Conservation (phyloP, 2,797 vertebrate species). For the Rhinella marina region DNA sequence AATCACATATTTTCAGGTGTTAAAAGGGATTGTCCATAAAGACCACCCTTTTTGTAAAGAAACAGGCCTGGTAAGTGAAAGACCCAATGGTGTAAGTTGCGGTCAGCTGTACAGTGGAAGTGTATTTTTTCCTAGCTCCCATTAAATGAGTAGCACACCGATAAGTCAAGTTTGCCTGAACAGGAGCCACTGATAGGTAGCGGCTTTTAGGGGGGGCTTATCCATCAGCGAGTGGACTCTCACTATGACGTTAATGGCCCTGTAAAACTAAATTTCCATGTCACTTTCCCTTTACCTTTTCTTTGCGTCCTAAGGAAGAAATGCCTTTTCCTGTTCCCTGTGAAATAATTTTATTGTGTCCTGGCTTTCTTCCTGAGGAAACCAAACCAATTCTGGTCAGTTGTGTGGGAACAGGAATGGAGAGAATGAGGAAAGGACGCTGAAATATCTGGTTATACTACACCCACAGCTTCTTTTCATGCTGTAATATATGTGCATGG, state of each 20-base stretch:
- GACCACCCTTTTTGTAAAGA: no score
- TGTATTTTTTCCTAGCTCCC: no score
- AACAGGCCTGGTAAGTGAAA: no score
- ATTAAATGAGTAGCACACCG: no score
- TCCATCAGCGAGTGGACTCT: no score
- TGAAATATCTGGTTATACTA: background rate
- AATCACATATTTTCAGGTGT: no score
- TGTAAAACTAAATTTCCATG: background rate
- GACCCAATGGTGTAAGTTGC: no score
- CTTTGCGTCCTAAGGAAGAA: background rate
- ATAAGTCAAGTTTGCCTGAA: no score
- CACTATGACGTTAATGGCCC: background rate
- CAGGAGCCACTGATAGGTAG: no score
- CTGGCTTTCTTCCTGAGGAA: slow-evolving; percentile 11
- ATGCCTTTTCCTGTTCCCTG: background rate
- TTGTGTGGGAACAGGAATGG: background rate
- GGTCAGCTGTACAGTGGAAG: no score
- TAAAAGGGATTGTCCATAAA: no score
- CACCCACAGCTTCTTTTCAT: background rate
- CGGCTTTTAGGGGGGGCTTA: no score
- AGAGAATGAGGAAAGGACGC: background rate
- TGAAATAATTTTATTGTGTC: background rate
- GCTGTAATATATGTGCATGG: background rate
- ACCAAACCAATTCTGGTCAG: background rate
- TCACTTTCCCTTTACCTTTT: background rate